phyloP scores from a whole-genome alignment of 2,113 vertebrate genomes.

The Phylloscopus whistleri region DNA sequence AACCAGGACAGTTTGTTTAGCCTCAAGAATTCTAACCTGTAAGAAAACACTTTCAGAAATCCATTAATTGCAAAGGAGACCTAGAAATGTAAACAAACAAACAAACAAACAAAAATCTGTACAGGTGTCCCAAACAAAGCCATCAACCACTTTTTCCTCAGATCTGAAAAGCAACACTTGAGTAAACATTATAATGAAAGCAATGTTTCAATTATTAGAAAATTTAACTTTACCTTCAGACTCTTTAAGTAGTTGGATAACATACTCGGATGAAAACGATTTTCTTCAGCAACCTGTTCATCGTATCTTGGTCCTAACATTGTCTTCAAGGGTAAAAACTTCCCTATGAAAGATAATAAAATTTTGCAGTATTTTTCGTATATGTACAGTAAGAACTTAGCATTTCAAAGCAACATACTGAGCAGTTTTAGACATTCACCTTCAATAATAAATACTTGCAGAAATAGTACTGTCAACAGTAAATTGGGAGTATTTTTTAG shows the following conservation, averaged over 20 bases:
- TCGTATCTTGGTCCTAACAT: constrained; percentile 96
- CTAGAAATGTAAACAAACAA: not conserved
- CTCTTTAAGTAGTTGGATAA: constrained; percentile 95
- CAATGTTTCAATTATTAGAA: not conserved
- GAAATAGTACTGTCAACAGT: not conserved
- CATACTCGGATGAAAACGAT: constrained; percentile 94
- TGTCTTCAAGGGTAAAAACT: constrained; percentile 97
- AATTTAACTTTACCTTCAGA: constrained; percentile 84
- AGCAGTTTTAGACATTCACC: not conserved
- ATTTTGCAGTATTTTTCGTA: not conserved
- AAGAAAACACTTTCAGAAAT: not conserved
- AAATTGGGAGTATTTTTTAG: not conserved
- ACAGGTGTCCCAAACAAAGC: not conserved
- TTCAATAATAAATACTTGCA: not conserved
- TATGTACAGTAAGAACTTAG: not conserved
- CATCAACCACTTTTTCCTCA: not conserved
- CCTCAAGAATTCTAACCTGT: not conserved
- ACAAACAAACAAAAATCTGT: not conserved
- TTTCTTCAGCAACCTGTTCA: constrained; percentile 93
- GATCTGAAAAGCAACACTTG: not conserved
- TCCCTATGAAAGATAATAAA: constrained; percentile 74
- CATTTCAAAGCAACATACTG: not conserved
- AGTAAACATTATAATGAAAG: not conserved
- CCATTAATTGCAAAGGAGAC: not conserved
- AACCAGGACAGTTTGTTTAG: not conserved